phyloP scores from a whole-genome alignment of 2,888 invertebrate genomes.

The Dynastes grantii region DNA sequence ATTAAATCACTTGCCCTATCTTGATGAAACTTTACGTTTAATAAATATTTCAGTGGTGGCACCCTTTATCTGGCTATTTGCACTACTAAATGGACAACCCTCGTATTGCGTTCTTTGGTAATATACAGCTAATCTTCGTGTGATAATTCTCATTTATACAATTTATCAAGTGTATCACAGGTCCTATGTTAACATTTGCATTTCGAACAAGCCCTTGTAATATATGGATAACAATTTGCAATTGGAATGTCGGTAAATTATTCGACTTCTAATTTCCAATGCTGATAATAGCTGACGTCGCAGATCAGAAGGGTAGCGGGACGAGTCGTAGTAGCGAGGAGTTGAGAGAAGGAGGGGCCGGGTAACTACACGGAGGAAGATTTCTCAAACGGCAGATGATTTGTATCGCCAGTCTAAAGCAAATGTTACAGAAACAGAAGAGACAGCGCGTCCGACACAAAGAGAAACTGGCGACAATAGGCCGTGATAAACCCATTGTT shows the following conservation, averaged over 20 bases:
- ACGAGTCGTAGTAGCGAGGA: conserved; percentile 5
- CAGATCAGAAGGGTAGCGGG: conserved; percentile 25
- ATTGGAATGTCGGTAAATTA: conserved; percentile 46
- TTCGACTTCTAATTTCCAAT: conserved; percentile 47
- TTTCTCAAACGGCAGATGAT: conserved; percentile 59
- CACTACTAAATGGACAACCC: too few relatives aligned
- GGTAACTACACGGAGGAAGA: conserved; percentile 40
- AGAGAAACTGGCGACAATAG: conserved; percentile 66
- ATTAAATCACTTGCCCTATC: too few relatives aligned
- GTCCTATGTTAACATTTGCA: conserved; percentile 11
- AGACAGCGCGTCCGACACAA: conserved; percentile 63
- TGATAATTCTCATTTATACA: too few relatives aligned
- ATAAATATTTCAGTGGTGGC: too few relatives aligned
- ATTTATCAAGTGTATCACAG: neutral
- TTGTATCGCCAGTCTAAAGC: conserved; percentile 64
- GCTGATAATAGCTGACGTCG: conserved; percentile 35
- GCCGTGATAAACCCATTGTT: conserved; percentile 69
- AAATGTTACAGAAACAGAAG: conserved; percentile 61
- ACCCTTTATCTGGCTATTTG: too few relatives aligned
- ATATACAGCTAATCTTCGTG: too few relatives aligned
- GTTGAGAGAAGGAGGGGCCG: conserved; percentile 1
- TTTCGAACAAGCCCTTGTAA: neutral
- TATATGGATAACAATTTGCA: conserved; percentile 30
- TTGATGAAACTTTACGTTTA: too few relatives aligned
- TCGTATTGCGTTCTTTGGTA: too few relatives aligned